Percentiles rank a stretch among this genome's conserved stretches.
These are phyloP conservation scores for Micrasema minimum DNA, from an alignment of 1,140 invertebrate species.

Conservation along the genomic window DNA sequence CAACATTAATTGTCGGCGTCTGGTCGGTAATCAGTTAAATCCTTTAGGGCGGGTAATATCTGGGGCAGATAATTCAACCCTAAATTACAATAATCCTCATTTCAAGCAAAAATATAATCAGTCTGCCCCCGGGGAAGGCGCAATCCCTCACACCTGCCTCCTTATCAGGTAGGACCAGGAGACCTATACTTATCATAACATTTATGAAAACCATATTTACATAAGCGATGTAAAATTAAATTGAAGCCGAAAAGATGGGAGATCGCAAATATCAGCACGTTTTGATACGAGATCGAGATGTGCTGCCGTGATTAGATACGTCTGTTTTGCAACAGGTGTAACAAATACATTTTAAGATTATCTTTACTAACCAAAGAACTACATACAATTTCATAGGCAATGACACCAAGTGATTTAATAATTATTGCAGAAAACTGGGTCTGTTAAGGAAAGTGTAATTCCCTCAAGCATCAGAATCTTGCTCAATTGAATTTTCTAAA, in stretches of 20 bases:
- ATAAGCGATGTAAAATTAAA: slow-evolving; percentile 20
- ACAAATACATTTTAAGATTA: background rate
- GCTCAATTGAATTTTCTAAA: no score
- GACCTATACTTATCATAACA: slow-evolving; percentile 37
- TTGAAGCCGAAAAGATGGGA: slow-evolving; percentile 5
- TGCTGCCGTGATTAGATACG: background rate
- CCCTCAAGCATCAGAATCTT: no score
- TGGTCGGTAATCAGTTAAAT: slow-evolving; percentile 14
- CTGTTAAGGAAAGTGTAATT: no score
- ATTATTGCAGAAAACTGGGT: background rate
- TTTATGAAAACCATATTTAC: slow-evolving; percentile 42
- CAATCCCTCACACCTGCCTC: slow-evolving; percentile 31
- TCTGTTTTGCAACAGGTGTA: background rate
- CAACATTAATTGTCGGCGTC: slow-evolving; percentile 6
- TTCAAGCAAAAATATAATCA: slow-evolving; percentile 33
- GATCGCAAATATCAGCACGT: slow-evolving; percentile 17
- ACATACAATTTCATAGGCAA: background rate
- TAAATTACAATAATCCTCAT: slow-evolving; percentile 44
- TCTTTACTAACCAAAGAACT: background rate
- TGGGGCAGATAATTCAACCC: slow-evolving; percentile 40
- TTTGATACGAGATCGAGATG: background rate
- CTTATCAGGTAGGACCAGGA: slow-evolving; percentile 8
- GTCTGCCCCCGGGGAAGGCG: slow-evolving; percentile 18
- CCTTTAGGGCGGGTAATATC: background rate
- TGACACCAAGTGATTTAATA: background rate